Evolutionary conservation across 2,888 invertebrate species (phyloP), one percentile per base, ranked within the genome.

Genomic region (Ephialtes manifestator): DNA sequence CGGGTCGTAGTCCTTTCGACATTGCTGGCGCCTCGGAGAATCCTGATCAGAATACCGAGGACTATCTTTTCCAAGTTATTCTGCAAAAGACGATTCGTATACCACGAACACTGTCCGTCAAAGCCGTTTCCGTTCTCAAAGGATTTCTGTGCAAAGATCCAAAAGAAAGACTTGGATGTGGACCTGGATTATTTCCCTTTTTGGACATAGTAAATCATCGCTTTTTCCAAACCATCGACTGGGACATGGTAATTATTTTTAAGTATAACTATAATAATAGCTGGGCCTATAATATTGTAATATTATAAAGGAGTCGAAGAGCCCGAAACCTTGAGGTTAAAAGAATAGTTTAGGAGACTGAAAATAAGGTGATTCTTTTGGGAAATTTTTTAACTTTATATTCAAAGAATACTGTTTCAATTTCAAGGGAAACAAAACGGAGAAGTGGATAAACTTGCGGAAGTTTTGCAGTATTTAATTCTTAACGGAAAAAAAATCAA

Each of bases 111-210:
- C 95, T 99, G 90, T 99, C 99, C 71, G 99, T 99, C 85, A 99
- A 99, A 95, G 99, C 99, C 68, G 98, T 98, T 74, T 98, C 98
- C 67, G 98, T 99, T 81, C 96, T 99, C 87, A 99, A 99, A 95
- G 99, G 99, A 88, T 99, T 99, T 96, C 96, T 99, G 85, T 99
- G 99, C 95, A 99, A 99, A 96, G 98, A 98, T 95, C 99, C 99
- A 20, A 96, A 96, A 67, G 99, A 99, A 94, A 96, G 99, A 89
- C 96, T 99, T 89, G 99, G 99, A 85, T 99, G 99, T 94, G 97
- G 98, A 89, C 90, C 99, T 94, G 97, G 98, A 90, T 91, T 92
- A 55, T 96, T 97, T 83, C 98, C 98, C 65, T 99, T 99, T 95
- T 95, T 96, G 81, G 99, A 99, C 93, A 99, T 99, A 93, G 97